A percentile compares a stretch with the other conserved stretches of the same genome.
Evolutionary conservation across 2,888 invertebrate species (phyloP).

Genomic region (Saturnia japonica): DNA sequence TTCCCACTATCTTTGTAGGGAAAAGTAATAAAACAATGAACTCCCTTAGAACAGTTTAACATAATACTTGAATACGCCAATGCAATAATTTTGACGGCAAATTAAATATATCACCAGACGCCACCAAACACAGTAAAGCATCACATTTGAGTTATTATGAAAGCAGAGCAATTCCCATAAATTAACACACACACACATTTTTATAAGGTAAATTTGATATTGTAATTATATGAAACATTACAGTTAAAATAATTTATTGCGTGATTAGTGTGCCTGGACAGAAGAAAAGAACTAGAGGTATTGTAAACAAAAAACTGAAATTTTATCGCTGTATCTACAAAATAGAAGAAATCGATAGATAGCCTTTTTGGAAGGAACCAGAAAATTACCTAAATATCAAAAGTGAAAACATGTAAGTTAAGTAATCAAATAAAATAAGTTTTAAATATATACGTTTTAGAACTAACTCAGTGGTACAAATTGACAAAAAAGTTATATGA

Average conservation of each 20-base stretch:
- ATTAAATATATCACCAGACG: constrained; percentile 11
- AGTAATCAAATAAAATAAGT: too few relatives aligned
- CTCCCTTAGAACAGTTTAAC: not conserved
- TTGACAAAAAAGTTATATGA: not conserved
- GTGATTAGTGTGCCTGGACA: too few relatives aligned
- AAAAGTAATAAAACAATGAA: not conserved
- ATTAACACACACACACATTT: not conserved
- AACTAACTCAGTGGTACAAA: too few relatives aligned
- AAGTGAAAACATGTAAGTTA: not conserved
- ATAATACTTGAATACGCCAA: not conserved
- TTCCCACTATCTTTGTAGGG: not conserved
- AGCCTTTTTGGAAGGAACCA: not conserved
- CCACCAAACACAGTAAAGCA: constrained; percentile 19
- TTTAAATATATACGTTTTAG: too few relatives aligned
- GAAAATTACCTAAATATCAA: not conserved
- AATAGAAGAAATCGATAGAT: not conserved
- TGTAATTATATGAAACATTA: not conserved
- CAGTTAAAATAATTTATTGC: not conserved
- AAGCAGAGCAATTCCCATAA: constrained; percentile 13
- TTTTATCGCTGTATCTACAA: not conserved
- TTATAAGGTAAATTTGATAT: not conserved
- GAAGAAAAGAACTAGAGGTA: not conserved
- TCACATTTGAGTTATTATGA: constrained; percentile 13
- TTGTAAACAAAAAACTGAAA: not conserved
- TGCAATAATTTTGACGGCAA: not conserved